Percentiles rank a stretch among this genome's conserved stretches.
Conservation (phyloP, 1,140 invertebrate species). For the Augochlora pura region DNA sequence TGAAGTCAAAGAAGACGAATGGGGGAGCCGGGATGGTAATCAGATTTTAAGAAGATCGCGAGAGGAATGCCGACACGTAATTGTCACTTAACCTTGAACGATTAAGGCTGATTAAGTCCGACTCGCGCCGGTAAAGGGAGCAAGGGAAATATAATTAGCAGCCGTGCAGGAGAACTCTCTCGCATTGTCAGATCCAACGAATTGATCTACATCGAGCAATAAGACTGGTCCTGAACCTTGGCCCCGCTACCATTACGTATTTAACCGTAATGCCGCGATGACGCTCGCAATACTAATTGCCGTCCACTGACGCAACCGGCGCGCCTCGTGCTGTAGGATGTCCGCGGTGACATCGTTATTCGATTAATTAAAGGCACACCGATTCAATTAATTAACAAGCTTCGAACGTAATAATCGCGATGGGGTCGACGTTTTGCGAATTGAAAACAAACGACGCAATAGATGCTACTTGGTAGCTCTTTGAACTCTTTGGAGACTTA, state of each 20-base stretch:
- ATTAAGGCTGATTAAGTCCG: slow-evolving; percentile 18
- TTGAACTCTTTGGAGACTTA: no score
- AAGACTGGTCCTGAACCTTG: slow-evolving; percentile 60
- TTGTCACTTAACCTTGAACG: background rate
- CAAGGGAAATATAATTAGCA: background rate
- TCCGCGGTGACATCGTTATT: background rate
- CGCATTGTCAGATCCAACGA: slow-evolving; percentile 44
- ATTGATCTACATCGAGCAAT: slow-evolving; percentile 58
- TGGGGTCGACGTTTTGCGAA: no score
- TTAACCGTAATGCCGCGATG: slow-evolving; percentile 53
- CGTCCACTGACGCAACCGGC: slow-evolving; percentile 53
- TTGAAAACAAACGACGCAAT: no score
- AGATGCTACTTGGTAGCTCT: no score
- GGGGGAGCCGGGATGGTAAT: no score
- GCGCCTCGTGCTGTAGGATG: slow-evolving; percentile 8
- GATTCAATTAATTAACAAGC: background rate
- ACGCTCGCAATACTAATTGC: slow-evolving; percentile 37
- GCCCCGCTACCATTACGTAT: slow-evolving; percentile 53
- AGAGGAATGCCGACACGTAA: background rate
- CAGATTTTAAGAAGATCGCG: background rate
- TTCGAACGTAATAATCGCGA: no score
- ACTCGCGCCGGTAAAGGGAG: background rate
- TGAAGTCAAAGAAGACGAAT: no score
- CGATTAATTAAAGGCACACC: background rate
- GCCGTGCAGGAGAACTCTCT: background rate